Evolutionary conservation across 2,797 vertebrate genomes (phyloP).

Genomic region (Takifugu rubripes): DNA sequence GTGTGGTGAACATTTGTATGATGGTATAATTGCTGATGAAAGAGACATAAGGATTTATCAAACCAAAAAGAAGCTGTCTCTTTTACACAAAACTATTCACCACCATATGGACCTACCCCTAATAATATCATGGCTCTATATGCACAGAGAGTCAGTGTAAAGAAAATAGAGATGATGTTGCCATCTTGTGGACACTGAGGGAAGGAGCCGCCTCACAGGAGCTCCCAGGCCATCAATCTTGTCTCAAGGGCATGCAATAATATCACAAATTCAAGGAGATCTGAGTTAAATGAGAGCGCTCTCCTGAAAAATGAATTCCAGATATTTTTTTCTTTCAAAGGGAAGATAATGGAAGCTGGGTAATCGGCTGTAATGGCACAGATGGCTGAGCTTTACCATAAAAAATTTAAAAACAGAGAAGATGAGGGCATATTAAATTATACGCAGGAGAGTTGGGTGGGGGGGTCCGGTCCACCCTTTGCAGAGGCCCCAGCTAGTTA

Average conservation of each 20-base stretch:
- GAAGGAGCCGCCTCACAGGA: background rate
- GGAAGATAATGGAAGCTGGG: conserved; percentile 5
- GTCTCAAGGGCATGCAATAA: background rate
- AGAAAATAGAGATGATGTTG: conserved; percentile 45
- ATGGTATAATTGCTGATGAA: too few species aligned
- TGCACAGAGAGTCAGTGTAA: background rate
- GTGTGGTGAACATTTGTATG: too few species aligned
- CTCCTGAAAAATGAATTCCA: conserved; percentile 6
- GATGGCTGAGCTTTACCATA: conserved; percentile 50
- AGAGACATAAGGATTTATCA: too few species aligned
- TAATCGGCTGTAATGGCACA: conserved; percentile 47
- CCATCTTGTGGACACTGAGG: conserved; percentile 63
- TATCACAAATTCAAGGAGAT: conserved; percentile 7
- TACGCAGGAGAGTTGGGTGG: conserved; percentile 23
- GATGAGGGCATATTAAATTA: conserved; percentile 51
- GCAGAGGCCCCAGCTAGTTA: conserved; percentile 2
- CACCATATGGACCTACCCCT: background rate
- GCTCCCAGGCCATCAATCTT: background rate
- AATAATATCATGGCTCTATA: conserved; percentile 20
- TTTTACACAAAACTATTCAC: too few species aligned
- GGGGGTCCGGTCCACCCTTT: conserved; percentile 16
- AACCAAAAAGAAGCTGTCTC: too few species aligned
- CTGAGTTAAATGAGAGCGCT: background rate
- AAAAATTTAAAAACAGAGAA: conserved; percentile 32
- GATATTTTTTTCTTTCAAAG: conserved; percentile 10